These are phyloP conservation scores for Fundulus diaphanus DNA, from an alignment of 2,797 vertebrate species.

Conservation along the genomic window DNA sequence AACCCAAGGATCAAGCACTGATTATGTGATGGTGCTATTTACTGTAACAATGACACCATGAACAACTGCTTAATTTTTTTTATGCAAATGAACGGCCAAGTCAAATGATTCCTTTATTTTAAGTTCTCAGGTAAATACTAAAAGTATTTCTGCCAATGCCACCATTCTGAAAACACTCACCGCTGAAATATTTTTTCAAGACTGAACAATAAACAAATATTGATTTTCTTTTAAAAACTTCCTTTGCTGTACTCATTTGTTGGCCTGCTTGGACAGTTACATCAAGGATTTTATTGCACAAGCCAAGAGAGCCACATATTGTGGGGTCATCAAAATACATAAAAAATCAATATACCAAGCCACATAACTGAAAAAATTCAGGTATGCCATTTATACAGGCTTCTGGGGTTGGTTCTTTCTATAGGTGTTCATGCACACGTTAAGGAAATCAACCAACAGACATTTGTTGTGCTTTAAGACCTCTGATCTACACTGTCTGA, in stretches of 20 bases:
- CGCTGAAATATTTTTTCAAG: not conserved
- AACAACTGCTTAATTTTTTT: not conserved
- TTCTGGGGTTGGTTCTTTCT: not conserved
- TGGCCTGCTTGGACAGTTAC: conserved; percentile 4
- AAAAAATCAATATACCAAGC: not conserved
- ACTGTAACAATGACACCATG: conserved; percentile 4
- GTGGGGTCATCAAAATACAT: conserved; percentile 2
- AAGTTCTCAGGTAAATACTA: not conserved
- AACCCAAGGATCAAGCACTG: not conserved
- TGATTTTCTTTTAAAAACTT: conserved; percentile 2
- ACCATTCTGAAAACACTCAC: not conserved
- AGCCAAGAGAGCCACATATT: not conserved
- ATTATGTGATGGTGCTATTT: not conserved
- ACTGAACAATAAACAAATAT: not conserved
- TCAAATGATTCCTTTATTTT: not conserved
- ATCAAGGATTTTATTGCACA: not conserved
- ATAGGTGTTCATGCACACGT: not conserved
- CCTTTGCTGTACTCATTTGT: not conserved
- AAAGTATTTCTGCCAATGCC: not conserved
- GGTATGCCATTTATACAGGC: conserved; percentile 16
- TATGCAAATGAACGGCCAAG: not conserved
- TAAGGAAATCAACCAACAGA: not conserved
- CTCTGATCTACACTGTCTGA: conserved; percentile 26
- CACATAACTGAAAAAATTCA: not conserved
- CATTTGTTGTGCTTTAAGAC: not conserved